phyloP scores from a whole-genome alignment of 2,888 invertebrate genomes.

The Agrochola lychnidis region DNA sequence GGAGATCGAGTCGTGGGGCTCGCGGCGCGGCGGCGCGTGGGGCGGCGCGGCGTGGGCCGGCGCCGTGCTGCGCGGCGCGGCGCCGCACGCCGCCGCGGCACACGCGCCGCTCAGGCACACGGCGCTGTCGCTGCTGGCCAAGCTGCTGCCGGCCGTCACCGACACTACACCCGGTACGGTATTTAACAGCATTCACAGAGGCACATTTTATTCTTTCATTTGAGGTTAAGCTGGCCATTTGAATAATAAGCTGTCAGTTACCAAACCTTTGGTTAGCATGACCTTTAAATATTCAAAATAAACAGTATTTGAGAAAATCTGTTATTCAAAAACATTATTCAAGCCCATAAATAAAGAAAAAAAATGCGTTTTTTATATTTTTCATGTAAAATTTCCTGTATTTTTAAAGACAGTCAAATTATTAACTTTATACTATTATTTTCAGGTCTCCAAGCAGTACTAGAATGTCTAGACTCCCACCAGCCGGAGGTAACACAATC shows the following conservation, averaged over 20 bases:
- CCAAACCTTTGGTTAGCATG: background rate
- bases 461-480: slow-evolving; percentile 95
- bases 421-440: background rate
- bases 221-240: background rate
- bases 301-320: background rate
- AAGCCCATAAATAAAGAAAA: background rate
- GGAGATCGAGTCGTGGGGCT: slow-evolving; percentile 87
- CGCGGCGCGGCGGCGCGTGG: slow-evolving; percentile 86
- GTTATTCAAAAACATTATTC: background rate
- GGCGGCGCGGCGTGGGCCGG: slow-evolving; percentile 78
- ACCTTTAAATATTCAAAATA: background rate
- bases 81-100: slow-evolving; percentile 86
- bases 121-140: slow-evolving; percentile 92
- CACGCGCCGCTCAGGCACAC: slow-evolving; percentile 91
- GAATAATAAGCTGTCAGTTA: background rate
- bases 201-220: background rate
- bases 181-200: background rate
- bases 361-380: background rate
- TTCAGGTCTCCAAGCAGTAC: slow-evolving; percentile 93
- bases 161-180: slow-evolving; percentile 77
- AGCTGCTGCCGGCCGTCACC: slow-evolving; percentile 81
- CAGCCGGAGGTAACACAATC: slow-evolving; percentile 95
- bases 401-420: background rate
- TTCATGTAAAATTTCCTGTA: background rate
- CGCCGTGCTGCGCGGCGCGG: slow-evolving; percentile 86